Evolutionary conservation across 2,888 invertebrate species (phyloP).

Genomic region (Calliscelio sp.): DNA sequence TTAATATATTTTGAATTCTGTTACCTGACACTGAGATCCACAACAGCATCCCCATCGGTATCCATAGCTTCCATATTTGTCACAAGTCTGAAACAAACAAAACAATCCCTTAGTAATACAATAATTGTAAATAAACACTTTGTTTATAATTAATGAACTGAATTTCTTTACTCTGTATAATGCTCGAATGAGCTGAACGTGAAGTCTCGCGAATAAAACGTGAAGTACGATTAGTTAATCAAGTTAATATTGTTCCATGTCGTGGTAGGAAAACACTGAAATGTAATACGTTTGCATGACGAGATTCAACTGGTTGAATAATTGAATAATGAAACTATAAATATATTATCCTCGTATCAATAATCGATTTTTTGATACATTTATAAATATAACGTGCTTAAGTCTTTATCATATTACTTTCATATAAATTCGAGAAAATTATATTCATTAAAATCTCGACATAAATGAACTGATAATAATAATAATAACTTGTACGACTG

Average conservation of each 20-base stretch:
- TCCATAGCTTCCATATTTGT: constrained; percentile 91
- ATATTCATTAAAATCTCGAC: too few relatives aligned
- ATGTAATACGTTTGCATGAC: neutral
- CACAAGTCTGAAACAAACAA: constrained; percentile 34
- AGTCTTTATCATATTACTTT: too few relatives aligned
- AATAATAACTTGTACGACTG: too few relatives aligned
- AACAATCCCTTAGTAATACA: too few relatives aligned
- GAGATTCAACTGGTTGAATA: constrained; percentile 20
- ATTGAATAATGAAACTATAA: constrained; percentile 32
- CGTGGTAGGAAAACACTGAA: neutral
- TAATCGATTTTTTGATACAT: constrained; percentile 30
- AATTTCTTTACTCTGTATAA: too few relatives aligned
- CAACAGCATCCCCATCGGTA: constrained; percentile 93
- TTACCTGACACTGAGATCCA: constrained; percentile 95
- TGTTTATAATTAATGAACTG: too few relatives aligned
- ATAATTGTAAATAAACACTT: too few relatives aligned
- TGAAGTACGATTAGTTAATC: neutral
- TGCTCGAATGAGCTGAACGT: too few relatives aligned
- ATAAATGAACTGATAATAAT: too few relatives aligned
- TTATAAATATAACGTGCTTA: constrained; percentile 27
- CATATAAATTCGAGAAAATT: too few relatives aligned
- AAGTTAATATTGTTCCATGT: neutral
- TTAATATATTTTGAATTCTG: too few relatives aligned
- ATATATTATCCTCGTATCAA: constrained; percentile 14
- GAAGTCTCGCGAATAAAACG: neutral